Evolutionary conservation across 2,888 invertebrate genomes (phyloP), one percentile per base, ranked within the genome.

Genomic region (Cantharis nigra): DNA sequence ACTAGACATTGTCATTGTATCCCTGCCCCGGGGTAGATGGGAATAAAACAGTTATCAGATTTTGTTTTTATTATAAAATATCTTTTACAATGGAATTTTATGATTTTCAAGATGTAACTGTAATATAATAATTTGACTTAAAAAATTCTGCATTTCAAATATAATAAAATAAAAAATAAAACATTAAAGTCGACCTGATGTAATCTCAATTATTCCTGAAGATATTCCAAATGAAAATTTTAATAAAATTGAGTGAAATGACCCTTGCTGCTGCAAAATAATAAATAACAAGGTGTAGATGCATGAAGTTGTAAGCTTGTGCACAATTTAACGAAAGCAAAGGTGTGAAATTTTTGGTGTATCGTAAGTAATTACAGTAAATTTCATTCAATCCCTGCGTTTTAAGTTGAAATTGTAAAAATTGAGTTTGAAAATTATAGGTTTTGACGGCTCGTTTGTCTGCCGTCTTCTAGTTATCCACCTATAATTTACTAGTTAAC

Each of bases 401-500:
- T 80, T 80, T 80, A 80, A 81, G 77, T 69, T 74, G 81, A 84
- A 85, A 83, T 83, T 82, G 84, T 82, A 82, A 82, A 84, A 80
- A 77, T 79, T 79, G 80, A 78, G 79, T 79, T 78, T 70, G 75
- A 72, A 87, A 87, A 87, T 87, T 87, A 87, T 82, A 86, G 87
- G 87, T 85, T 86, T 80, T 82, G 84, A 85, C 84, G 83, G 85
- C 87, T 87, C 85, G 86, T 87, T 87, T 87, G 86, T 85, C 84
- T 86, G 87, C 87, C 87, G 87, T 87, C 87, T 85, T 85, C 86
- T 87, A 77, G 70, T 77, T 77, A 70, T 70, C 49, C 69, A 65
- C 26, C 70, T 65, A 62, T 70, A 77, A 74, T 77, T 74, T 74
- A 74, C 87, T 87, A 87, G 87, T 87, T 87, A 87, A 83, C 84